A percentile compares a stretch with the other conserved stretches of the same genome.
Conservation (phyloP, 2,113 vertebrate genomes). For the Grammomys dolichurus region DNA sequence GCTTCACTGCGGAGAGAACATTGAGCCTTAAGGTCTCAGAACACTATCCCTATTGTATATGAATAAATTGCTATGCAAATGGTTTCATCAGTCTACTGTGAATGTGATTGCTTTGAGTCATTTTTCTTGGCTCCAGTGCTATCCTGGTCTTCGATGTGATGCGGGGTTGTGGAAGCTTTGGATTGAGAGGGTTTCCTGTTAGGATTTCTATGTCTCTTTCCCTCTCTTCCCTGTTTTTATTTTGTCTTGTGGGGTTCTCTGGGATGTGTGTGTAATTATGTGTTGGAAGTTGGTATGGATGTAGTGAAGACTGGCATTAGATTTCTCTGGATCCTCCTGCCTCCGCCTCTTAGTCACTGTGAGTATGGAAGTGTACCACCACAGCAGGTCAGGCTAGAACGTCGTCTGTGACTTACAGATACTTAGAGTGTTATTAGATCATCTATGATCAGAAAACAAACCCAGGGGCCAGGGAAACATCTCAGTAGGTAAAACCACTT, state of each 20-base stretch:
- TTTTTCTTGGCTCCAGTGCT: not conserved
- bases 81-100: not conserved
- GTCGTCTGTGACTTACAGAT: not conserved
- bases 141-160: not conserved
- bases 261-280: not conserved
- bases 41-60: conserved; percentile 42
- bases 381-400: not conserved
- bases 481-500: not conserved
- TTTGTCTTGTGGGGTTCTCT: not conserved
- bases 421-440: not conserved
- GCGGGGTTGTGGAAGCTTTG: conserved; percentile 24
- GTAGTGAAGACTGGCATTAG: not conserved
- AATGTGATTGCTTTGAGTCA: conserved; percentile 7
- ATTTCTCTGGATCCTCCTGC: not conserved
- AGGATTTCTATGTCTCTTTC: not conserved
- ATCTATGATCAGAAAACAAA: not conserved
- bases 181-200: not conserved
- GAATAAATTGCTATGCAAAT: conserved; percentile 60
- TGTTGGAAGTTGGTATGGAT: too few species aligned
- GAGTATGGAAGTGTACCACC: too few species aligned
- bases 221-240: not conserved
- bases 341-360: not conserved
- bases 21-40: conserved; percentile 29
- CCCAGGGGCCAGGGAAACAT: not conserved
- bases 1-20: not conserved